Conservation (phyloP, 2,888 invertebrate genomes). For the Sipunculus nudus region DNA sequence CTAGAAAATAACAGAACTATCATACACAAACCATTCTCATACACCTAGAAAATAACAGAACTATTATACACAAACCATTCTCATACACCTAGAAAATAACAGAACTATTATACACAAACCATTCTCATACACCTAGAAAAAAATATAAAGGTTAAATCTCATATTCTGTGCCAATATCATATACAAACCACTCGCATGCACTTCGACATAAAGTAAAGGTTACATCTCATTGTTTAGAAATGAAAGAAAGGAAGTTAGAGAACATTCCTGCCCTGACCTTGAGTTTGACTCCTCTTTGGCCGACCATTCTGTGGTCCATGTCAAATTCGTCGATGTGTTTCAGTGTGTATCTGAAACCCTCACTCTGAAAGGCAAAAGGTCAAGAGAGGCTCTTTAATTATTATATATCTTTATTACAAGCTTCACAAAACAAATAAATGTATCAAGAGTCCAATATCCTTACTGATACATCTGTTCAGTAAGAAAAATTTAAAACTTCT, state of each 20-base stretch:
- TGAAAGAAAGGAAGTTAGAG: background rate
- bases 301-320: slow-evolving; percentile 51
- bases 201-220: background rate
- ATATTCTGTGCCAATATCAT: no score
- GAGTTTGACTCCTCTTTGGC: slow-evolving; percentile 56
- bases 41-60: slow-evolving; percentile 10
- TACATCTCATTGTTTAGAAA: background rate
- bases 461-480: no score
- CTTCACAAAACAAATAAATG: no score
- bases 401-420: no score
- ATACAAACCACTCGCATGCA: no score
- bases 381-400: no score
- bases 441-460: no score
- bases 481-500: no score
- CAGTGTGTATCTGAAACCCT: slow-evolving; percentile 55
- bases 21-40: no score
- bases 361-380: slow-evolving; percentile 31
- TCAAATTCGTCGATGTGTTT: slow-evolving; percentile 58
- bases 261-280: slow-evolving; percentile 58
- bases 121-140: background rate
- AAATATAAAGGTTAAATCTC: background rate
- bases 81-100: slow-evolving; percentile 54
- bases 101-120: background rate
- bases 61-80: slow-evolving; percentile 48
- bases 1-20: background rate